Evolutionary conservation across 2,888 invertebrate species (phyloP).

Genomic region (Synergus laeviventris): DNA sequence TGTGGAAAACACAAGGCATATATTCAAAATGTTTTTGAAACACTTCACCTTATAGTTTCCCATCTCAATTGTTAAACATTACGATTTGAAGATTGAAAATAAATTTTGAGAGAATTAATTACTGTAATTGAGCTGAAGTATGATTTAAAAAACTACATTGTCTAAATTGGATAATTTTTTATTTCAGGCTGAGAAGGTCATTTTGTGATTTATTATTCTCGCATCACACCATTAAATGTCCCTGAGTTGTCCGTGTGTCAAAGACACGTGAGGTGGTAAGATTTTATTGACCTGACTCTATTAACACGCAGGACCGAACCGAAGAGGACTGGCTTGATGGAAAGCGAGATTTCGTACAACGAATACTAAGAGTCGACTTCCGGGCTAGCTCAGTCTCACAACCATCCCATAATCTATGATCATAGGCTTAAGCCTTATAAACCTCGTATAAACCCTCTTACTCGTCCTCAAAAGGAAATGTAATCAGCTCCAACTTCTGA

Average conservation of each 20-base stretch:
- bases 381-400: slow-evolving; percentile 51
- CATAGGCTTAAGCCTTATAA: slow-evolving; percentile 15
- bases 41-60: background rate
- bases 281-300: slow-evolving; percentile 56
- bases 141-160: background rate
- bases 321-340: slow-evolving; percentile 53
- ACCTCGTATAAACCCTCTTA: background rate
- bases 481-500: slow-evolving; percentile 1
- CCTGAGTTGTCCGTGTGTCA: slow-evolving; percentile 41
- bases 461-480: background rate
- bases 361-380: slow-evolving; percentile 66
- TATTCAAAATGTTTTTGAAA: background rate
- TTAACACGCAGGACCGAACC: slow-evolving; percentile 54
- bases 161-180: background rate
- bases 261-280: slow-evolving; percentile 58
- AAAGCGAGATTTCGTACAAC: slow-evolving; percentile 57
- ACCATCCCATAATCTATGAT: slow-evolving; percentile 43
- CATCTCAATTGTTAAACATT: background rate
- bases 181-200: background rate
- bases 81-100: too few relatives aligned
- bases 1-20: background rate
- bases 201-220: slow-evolving; percentile 10
- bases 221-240: background rate
- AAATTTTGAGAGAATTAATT: too few relatives aligned
- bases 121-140: too few relatives aligned